Evolutionary conservation across 2,797 vertebrate genomes (phyloP).

Genomic region (Dermochelys coriacea): DNA sequence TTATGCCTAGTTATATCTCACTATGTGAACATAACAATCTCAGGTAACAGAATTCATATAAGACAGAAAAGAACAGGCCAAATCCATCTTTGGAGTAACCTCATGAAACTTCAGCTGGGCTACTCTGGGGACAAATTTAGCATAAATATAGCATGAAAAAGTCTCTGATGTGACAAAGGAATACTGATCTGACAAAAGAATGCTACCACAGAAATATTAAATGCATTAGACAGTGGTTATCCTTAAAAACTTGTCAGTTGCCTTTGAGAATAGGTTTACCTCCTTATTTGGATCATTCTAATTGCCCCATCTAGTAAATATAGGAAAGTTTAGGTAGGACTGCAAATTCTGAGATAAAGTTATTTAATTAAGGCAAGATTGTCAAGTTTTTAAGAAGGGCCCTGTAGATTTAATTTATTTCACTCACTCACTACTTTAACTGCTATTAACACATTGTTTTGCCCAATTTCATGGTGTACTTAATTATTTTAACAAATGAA

Average conservation of each 20-base stretch:
- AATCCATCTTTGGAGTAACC: not conserved
- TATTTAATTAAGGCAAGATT: conserved; percentile 1
- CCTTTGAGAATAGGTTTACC: not conserved
- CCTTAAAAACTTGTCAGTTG: not conserved
- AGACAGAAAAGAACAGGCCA: not conserved
- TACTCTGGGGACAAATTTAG: not conserved
- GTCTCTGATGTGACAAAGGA: not conserved
- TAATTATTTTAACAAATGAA: not conserved
- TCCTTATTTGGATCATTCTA: not conserved
- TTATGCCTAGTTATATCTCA: not conserved
- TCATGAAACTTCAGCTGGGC: not conserved
- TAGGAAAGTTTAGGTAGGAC: not conserved
- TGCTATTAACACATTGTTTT: not conserved
- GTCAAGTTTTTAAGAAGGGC: not conserved
- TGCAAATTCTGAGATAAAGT: not conserved
- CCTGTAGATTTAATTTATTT: not conserved
- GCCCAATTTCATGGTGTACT: not conserved
- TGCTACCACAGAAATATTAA: not conserved
- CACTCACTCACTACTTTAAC: not conserved
- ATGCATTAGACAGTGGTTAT: not conserved
- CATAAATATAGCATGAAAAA: not conserved
- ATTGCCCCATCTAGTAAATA: not conserved
- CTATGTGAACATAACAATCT: conserved; percentile 3
- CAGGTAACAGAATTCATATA: not conserved
- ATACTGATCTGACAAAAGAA: not conserved